These are phyloP conservation scores for Leuctra nigra DNA, from an alignment of 2,888 invertebrate genomes.

Conservation along the genomic window DNA sequence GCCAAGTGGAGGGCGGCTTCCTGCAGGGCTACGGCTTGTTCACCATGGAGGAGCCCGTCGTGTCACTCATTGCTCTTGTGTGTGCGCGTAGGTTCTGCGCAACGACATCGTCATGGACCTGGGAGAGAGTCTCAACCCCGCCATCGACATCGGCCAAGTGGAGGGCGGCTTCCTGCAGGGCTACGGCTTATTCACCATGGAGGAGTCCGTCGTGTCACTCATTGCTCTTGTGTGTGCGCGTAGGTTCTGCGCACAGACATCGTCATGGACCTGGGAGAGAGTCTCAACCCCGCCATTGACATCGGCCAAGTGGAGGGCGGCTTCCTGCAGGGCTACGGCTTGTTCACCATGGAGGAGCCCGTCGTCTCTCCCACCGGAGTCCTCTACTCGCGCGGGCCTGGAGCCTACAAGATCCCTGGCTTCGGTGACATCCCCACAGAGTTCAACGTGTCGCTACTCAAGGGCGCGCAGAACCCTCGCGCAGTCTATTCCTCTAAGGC, in stretches of 20 bases:
- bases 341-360: too few relatives aligned
- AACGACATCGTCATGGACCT: constrained; percentile 97
- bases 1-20: constrained; percentile 93
- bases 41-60: constrained; percentile 82
- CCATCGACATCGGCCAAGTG: constrained; percentile 94
- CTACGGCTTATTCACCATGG: constrained; percentile 84
- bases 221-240: too few relatives aligned
- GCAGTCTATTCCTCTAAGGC: constrained; percentile 96
- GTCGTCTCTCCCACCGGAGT: constrained; percentile 79
- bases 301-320: too few relatives aligned
- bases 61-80: too few relatives aligned
- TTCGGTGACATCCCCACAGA: too few relatives aligned
- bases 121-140: constrained; percentile 91
- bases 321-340: too few relatives aligned
- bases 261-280: too few relatives aligned
- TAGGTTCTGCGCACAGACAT: too few relatives aligned
- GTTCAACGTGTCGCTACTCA: too few relatives aligned
- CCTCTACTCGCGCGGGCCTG: constrained; percentile 80
- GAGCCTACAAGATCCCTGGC: too few relatives aligned
- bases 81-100: constrained; percentile 71
- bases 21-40: constrained; percentile 92
- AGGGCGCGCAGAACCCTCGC: constrained; percentile 81
- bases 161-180: constrained; percentile 95
- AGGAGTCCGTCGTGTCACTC: constrained; percentile 83
- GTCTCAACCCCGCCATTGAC: too few relatives aligned